A percentile compares a stretch with the other conserved stretches of the same genome.
phyloP scores from a whole-genome alignment of 2,113 vertebrate genomes.

The Salvelinus fontinalis region DNA sequence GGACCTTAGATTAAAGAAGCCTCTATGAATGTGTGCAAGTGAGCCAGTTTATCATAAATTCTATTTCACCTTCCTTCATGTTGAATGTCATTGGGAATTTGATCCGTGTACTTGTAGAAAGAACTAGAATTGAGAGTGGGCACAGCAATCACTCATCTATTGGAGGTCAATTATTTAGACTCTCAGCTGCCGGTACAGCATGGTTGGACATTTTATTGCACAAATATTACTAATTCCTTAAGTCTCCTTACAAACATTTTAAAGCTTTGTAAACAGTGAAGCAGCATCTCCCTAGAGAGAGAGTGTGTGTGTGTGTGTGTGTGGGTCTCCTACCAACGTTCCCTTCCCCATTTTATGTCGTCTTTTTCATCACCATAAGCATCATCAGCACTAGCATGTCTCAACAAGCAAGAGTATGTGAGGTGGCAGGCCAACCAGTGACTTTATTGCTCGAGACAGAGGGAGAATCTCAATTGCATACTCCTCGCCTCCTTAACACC shows the following conservation, averaged over 20 bases:
- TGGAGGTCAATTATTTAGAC: background rate
- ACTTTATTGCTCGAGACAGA: slow-evolving; percentile 32
- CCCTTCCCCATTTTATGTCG: slow-evolving; percentile 31
- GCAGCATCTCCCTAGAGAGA: slow-evolving; percentile 41
- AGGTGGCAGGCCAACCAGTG: slow-evolving; percentile 34
- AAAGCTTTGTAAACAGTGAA: slow-evolving; percentile 77
- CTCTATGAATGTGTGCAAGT: no score
- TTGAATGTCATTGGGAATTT: background rate
- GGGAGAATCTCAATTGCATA: background rate
- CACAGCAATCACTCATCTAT: background rate
- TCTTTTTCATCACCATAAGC: background rate
- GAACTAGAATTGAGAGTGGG: no score
- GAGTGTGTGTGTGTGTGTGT: background rate
- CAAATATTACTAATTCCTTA: slow-evolving; percentile 60
- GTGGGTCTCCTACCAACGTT: slow-evolving; percentile 9
- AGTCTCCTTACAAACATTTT: slow-evolving; percentile 62
- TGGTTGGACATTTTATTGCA: slow-evolving; percentile 70
- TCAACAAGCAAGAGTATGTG: slow-evolving; percentile 10
- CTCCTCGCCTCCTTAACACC: no score
- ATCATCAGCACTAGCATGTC: slow-evolving; percentile 13
- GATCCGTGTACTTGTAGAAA: no score
- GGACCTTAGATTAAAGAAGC: no score
- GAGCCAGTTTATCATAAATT: no score
- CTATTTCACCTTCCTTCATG: no score
- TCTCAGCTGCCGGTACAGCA: background rate